These are phyloP conservation scores for Crypturellus undulatus DNA, from an alignment of 2,113 vertebrate genomes.

Conservation along the genomic window DNA sequence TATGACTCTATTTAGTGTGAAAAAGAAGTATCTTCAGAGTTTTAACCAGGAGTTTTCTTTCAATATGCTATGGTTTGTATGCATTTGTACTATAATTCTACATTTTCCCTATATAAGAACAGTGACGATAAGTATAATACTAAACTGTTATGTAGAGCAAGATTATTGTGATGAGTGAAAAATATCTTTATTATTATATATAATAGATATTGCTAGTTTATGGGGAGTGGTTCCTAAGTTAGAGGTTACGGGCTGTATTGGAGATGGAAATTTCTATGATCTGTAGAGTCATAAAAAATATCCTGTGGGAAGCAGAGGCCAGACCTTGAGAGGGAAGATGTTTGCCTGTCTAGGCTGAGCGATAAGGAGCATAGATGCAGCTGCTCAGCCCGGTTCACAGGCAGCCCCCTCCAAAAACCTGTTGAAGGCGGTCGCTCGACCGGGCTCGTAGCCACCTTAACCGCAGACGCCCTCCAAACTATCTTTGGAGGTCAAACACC, in stretches of 20 bases:
- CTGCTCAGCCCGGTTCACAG: too few relatives aligned
- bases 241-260: not conserved
- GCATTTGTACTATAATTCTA: not conserved
- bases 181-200: not conserved
- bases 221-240: not conserved
- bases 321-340: too few relatives aligned
- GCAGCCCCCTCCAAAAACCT: too few relatives aligned
- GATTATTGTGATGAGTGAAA: not conserved
- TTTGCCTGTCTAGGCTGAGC: too few relatives aligned
- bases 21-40: not conserved
- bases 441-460: too few relatives aligned
- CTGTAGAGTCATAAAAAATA: too few relatives aligned
- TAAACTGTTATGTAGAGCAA: not conserved
- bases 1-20: not conserved
- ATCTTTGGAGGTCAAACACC: too few relatives aligned
- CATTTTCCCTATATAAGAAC: not conserved
- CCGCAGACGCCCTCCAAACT: too few relatives aligned
- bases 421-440: too few relatives aligned
- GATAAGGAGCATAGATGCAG: too few relatives aligned
- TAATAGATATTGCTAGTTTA: not conserved
- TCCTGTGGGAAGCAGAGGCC: too few relatives aligned
- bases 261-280: too few relatives aligned
- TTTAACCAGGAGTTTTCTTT: not conserved
- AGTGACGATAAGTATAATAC: rapidly evolving
- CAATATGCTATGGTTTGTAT: not conserved